Base-by-base conservation (phyloP, 1,140 invertebrate genomes). In the Nasonia giraulti region DNA sequence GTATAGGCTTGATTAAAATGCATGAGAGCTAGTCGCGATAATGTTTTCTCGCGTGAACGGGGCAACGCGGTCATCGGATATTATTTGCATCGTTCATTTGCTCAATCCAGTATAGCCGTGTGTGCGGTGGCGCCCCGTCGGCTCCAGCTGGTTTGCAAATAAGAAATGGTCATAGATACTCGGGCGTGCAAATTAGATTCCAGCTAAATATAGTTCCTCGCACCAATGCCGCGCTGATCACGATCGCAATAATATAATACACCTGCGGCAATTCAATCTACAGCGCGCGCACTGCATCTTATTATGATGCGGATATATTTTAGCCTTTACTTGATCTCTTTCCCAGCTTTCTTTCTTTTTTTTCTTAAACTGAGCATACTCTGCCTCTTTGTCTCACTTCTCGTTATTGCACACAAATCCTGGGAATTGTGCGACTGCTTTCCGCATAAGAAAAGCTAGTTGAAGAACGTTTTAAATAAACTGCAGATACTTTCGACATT, bases 21-120 rank as follows among this genome's bases (percentile, higher is more conserved):
- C 62, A 62, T 62, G 17, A 62, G 55, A 62, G 6, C 17, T 14
- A 74, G 74, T 73, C 2, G 23, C 75, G 66, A 83, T 76, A 83
- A 73, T 71, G 82, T 83, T 33, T n/a, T 33, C 37, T 8, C 73
- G 12, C 73, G 71, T 6, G 71, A n/a, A 33, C 27, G 71, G n/a
- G n/a, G n/a, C 10, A 71, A 8, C 69, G 79, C 50, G 68, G 68
- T 66, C 66, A 84, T 84, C 69, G 77, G 77, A 84, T 84, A 84
- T n/a, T 78, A 76, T 76, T 71, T 79, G 40, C 44, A 83, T 83
- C 62, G 44, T 7, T 17, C 6, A 83, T 69, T 77, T 77, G 68
- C n/a, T 50, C 33, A 83, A 33, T 33, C 37, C 81, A 66, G 20
- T 66, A 74, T 66, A 74, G 55, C 11, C 50, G 50, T 50, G 31